Conservation (phyloP, 2,888 invertebrate genomes). For the Cosmia pyralina region DNA sequence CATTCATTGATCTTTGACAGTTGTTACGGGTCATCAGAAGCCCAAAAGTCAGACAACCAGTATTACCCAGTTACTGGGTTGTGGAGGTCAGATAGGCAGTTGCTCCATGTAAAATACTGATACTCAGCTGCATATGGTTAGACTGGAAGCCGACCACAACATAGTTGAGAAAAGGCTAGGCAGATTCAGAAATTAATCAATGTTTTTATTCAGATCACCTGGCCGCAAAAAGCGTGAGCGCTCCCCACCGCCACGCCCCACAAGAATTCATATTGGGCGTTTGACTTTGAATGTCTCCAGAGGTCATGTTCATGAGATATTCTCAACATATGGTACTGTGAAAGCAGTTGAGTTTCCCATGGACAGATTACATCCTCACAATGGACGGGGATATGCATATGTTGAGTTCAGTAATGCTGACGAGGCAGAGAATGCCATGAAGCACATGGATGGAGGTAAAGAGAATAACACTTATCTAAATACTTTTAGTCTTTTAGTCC, state of each 20-base stretch:
- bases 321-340: constrained; percentile 96
- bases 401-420: constrained; percentile 98
- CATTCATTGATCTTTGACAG: too few species aligned
- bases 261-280: constrained; percentile 98
- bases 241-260: constrained; percentile 97
- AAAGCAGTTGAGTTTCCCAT: constrained; percentile 97
- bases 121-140: too few species aligned
- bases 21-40: too few species aligned
- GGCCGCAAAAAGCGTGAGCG: constrained; percentile 93
- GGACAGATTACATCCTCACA: constrained; percentile 96
- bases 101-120: too few species aligned
- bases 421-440: constrained; percentile 99
- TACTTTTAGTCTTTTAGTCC: neutral
- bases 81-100: too few species aligned
- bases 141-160: too few species aligned
- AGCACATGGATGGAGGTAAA: constrained; percentile 99
- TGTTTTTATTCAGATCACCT: constrained; percentile 87
- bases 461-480: neutral
- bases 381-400: constrained; percentile 98
- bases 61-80: too few species aligned
- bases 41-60: too few species aligned
- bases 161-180: too few species aligned
- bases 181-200: neutral
- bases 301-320: constrained; percentile 97
- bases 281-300: constrained; percentile 97